Evolutionary conservation across 2,113 vertebrate species (phyloP), one percentile per base, ranked within the genome.

Genomic region (Dascyllus trimaculatus): DNA sequence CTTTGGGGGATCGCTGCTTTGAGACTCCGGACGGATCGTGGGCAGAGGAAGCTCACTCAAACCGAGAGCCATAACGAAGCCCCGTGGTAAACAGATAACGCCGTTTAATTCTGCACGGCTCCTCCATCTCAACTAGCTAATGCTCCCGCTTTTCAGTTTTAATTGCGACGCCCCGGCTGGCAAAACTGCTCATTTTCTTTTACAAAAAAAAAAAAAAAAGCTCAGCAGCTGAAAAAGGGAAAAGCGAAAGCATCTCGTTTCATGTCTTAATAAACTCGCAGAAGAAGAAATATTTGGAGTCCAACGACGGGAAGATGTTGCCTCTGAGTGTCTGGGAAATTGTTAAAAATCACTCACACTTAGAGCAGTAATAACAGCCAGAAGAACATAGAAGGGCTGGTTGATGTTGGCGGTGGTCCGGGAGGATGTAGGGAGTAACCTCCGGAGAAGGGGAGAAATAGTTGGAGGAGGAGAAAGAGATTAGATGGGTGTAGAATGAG

Each of bases 191-290:
- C 2, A 24, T 82, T 75, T 13, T 14, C 56, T 70, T 22, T 15
- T 2, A 14, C 3, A 15, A 40, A 40, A 40, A 40, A 40, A 40
- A 10, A 38, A 29, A 29, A 1, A 53, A 40, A 22, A 46, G n/a
- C 48, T 32, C n/a, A 51, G 35, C 21, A 5, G 11, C 51, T 22
- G 29, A 18, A 68, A 45, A 45, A 19, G 14, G 4, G 4, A 14
- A 66, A 64, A 71, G 57, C 35, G 75, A 43, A 63, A 73, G 17
- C 60, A 29, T 65, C 45, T 56, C 4, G 0, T 72, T 81, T 81
- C 29, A 70, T 71, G 17, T 80, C 57, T 62, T 74, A 85, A 80
- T 78, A 71, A 80, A 85, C 54, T 43, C 73, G 38, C 74, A 45
- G 69, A 65, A n/a, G n/a, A 65, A 77, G 2, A 71, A 71, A 67